Percentiles rank a stretch among this genome's conserved stretches.
Evolutionary conservation across 2,113 vertebrate species (phyloP).

Genomic region (Pao palembangensis): DNA sequence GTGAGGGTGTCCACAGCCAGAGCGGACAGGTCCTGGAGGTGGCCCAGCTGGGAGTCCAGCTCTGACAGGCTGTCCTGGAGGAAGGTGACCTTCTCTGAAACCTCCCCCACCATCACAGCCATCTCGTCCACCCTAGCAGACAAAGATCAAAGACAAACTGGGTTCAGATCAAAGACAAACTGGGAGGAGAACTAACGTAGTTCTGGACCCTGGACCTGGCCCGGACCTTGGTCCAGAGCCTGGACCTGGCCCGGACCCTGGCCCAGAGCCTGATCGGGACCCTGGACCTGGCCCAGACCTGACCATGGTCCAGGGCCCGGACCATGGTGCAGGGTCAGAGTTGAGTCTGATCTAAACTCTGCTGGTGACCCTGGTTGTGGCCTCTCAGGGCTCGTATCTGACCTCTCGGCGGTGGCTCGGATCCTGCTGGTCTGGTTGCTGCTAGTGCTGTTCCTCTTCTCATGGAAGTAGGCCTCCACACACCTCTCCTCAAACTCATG

Average conservation of each 20-base stretch:
- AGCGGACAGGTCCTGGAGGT: slow-evolving; percentile 91
- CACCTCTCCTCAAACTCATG: slow-evolving; percentile 94
- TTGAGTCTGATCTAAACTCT: too few relatives aligned
- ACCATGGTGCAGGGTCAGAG: too few relatives aligned
- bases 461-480: slow-evolving; percentile 84
- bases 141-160: background rate
- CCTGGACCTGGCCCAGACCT: too few relatives aligned
- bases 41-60: slow-evolving; percentile 87
- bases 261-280: too few relatives aligned
- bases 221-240: too few relatives aligned
- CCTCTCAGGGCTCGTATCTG: too few relatives aligned
- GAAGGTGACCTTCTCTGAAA: slow-evolving; percentile 85
- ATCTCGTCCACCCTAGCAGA: slow-evolving; percentile 84
- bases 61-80: slow-evolving; percentile 86
- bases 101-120: slow-evolving; percentile 81
- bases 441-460: slow-evolving; percentile 77
- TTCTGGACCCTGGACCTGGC: too few relatives aligned
- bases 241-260: too few relatives aligned
- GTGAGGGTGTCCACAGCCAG: slow-evolving; percentile 90
- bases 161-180: too few relatives aligned
- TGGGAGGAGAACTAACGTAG: too few relatives aligned
- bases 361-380: too few relatives aligned
- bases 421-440: slow-evolving; percentile 81
- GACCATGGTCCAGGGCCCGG: too few relatives aligned
- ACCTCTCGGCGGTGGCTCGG: slow-evolving; percentile 77